Evolutionary conservation across 2,113 vertebrate species (phyloP).

Genomic region (Grammomys dolichurus): DNA sequence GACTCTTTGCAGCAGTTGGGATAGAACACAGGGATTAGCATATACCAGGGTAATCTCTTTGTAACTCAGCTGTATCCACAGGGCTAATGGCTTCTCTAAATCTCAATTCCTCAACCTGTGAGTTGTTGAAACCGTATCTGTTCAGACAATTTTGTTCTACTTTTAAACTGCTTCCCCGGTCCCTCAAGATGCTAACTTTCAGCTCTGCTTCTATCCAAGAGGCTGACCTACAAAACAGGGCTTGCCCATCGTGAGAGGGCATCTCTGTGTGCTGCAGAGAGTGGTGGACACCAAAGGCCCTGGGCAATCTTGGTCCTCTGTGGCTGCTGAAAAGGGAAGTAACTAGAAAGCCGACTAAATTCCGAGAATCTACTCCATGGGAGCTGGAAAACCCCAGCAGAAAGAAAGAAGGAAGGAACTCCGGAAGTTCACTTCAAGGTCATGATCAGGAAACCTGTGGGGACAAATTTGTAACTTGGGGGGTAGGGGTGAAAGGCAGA

Average conservation of each 20-base stretch:
- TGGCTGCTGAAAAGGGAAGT: neutral
- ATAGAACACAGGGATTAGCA: neutral
- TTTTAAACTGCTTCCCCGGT: neutral
- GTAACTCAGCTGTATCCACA: neutral
- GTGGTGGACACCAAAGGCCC: neutral
- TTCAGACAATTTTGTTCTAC: neutral
- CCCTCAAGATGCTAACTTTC: neutral
- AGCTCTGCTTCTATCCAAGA: neutral
- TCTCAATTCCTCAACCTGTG: neutral
- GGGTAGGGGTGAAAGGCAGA: too few species aligned
- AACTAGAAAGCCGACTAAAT: neutral
- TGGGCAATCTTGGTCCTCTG: neutral
- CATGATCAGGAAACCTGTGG: neutral
- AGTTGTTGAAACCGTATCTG: neutral
- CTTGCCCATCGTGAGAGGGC: neutral
- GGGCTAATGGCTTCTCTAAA: neutral
- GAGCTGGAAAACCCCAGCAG: neutral
- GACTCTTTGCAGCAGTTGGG: neutral
- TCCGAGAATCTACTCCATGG: neutral
- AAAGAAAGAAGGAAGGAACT: neutral
- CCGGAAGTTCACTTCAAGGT: neutral
- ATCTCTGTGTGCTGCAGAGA: neutral
- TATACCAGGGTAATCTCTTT: neutral
- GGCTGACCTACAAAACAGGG: neutral
- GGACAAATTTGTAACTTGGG: neutral